Base-by-base conservation (phyloP, 2,888 invertebrate species). In the Creontiades dilutus region DNA sequence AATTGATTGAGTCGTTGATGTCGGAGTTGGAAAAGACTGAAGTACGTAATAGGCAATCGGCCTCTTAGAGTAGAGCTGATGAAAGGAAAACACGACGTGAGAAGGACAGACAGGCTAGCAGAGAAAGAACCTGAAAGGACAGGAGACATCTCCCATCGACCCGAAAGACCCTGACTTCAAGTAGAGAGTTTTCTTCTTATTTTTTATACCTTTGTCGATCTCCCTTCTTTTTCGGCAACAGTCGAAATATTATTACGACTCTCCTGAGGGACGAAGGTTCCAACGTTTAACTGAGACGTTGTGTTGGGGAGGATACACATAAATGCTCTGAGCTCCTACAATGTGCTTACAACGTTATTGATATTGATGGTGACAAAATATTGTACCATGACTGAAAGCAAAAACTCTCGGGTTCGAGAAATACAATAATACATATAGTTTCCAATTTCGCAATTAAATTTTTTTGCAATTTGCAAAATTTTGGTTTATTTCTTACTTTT, bases 81-180 rank as follows among this genome's bases (percentile, higher is more conserved):
- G 86, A 75, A 86, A 86, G 86, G 75, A 47, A 86, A 86, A 86
- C 86, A 86, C 61, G 86, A 86, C 75, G 86, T 86, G 86, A n/a
- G 75, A 86, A 86, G 68, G 75, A 86, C 86, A 86, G 86, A 86
- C 86, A 57, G 48, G 84, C 52, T 5, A 46, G 12, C 48, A 75
- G 47, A 47, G 78, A 78, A 37, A 68, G 68, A 82, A 82, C 52
- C 82, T 52, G 52, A 82, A 52, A 82, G 82, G 82, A 82, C 82
- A 82, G 52, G 82, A 82, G 82, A 82, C 47, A 52, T 47, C 5
- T 14, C 12, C 78, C 28, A 4, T 9, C 46, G 7, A 78, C 78
- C 78, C 78, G 14, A 46, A 46, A 46, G 78, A 46, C 68, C 61
- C 2, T 9, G n/a, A 14, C 61, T 19, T 61, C 16, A 16, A 61